Evolutionary conservation across 2,888 invertebrate genomes (phyloP), one percentile per base, ranked within the genome.

Genomic region (Idaea aversata): DNA sequence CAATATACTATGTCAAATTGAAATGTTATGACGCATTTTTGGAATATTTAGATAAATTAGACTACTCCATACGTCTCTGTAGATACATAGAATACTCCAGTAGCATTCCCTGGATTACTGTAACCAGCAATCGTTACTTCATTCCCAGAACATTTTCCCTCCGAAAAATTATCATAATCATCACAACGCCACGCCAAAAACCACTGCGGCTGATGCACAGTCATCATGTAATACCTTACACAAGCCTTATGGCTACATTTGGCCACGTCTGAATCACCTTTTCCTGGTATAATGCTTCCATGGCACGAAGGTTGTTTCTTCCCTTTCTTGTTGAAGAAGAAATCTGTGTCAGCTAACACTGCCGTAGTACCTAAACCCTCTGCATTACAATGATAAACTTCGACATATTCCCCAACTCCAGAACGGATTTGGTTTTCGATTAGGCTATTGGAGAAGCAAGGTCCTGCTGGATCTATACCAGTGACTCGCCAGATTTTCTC

Each of bases 351-450:
- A 34, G 93, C 95, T 25, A 94, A 74, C 0, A 93, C 91, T 36
- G 88, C 84, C 0, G 88, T 91, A 0, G 93, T 92, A 1, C 94
- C 94, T 13, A 94, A 79, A 0, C 90, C 90, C 4, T 94, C 94
- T 59, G 93, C 93, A 70, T 94, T 94, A 6, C 95, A 95, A 77
- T 95, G 95, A 70, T 94, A 91, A 0, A 94, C 91, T 79, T 95
- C 95, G 0, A 95, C 95, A 74, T 94, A 94, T 5, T 88, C 81
- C 0, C 94, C 95, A 25, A 95, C 93, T 3, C 91, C 90, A 57
- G 91, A 88, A 67, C 94, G 86, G 0, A 95, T 83, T 67, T 94
- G 90, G 59, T 93, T 85, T 25, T 89, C 82, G 1, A 87, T 83
- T 0, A 86, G 77, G 57, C 85, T 83, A 69, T 91, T 91, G 0